These are phyloP conservation scores for Pteromalus puparum DNA, from an alignment of 1,140 invertebrate genomes.

Conservation along the genomic window DNA sequence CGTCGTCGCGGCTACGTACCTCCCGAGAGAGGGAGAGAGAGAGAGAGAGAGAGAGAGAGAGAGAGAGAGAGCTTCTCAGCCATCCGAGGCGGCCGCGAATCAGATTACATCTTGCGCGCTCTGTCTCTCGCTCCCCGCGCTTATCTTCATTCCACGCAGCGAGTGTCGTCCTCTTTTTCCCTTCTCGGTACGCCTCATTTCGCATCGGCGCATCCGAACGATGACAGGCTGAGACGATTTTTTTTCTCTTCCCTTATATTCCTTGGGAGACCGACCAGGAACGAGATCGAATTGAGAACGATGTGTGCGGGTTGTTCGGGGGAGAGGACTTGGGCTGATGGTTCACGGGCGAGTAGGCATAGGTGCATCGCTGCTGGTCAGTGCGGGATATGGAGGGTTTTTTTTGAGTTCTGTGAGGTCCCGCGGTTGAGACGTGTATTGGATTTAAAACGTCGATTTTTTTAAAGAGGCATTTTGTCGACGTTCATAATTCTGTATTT, in stretches of 20 bases:
- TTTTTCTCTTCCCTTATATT: background rate
- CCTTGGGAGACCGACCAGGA: background rate
- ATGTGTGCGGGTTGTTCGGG: background rate
- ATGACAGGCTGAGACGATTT: background rate
- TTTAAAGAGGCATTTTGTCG: too few relatives aligned
- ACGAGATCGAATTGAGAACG: constrained; percentile 37
- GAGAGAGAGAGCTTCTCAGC: constrained; percentile 55
- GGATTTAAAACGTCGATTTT: too few relatives aligned
- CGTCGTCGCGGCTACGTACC: constrained; percentile 40
- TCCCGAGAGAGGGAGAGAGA: constrained; percentile 24
- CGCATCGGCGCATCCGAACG: constrained; percentile 54
- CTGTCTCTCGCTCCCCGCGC: constrained; percentile 52
- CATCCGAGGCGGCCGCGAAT: constrained; percentile 68
- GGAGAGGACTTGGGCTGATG: background rate
- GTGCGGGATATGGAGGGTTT: background rate
- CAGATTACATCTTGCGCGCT: constrained; percentile 70
- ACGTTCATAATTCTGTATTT: too few relatives aligned
- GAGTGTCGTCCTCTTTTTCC: constrained; percentile 12
- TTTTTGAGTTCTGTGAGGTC: background rate
- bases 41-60: background rate
- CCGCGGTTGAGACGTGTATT: too few relatives aligned
- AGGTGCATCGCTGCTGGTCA: background rate
- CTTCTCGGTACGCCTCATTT: constrained; percentile 61
- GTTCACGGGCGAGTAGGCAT: background rate
- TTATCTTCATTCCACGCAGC: constrained; percentile 65